Percentiles rank a stretch among this genome's conserved stretches.
phyloP scores from a whole-genome alignment of 2,888 invertebrate genomes.

The Enoplolaimus lenunculus region DNA sequence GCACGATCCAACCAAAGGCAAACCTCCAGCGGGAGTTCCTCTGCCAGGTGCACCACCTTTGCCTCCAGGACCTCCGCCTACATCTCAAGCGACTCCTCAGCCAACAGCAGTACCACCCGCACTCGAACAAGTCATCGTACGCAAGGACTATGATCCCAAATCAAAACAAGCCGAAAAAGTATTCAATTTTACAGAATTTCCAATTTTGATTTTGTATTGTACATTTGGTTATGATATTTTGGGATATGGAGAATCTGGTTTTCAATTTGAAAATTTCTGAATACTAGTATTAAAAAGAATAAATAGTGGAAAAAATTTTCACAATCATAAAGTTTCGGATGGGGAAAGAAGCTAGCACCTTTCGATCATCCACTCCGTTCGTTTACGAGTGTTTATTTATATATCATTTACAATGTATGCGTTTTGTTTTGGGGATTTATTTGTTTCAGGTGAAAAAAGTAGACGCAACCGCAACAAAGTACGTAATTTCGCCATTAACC shows the following conservation, averaged over 20 bases:
- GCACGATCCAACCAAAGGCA: no score
- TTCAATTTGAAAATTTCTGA: no score
- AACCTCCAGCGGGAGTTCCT: no score
- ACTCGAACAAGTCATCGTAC: slow-evolving; percentile 81
- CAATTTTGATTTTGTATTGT: no score
- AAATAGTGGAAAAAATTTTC: no score
- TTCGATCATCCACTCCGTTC: no score
- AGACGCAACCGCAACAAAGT: slow-evolving; percentile 47
- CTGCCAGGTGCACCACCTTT: neutral
- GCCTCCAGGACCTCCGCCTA: neutral
- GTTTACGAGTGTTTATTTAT: slow-evolving; percentile 8
- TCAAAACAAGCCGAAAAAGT: slow-evolving; percentile 21
- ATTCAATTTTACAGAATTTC: no score
- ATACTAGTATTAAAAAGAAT: no score
- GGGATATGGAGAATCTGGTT: no score
- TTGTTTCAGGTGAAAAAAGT: slow-evolving; percentile 14
- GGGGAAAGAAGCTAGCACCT: no score
- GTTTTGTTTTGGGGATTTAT: neutral
- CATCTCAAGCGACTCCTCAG: slow-evolving; percentile 23
- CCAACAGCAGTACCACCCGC: slow-evolving; percentile 60
- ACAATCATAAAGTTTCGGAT: no score
- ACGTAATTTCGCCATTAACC: slow-evolving; percentile 90
- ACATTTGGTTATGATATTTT: no score
- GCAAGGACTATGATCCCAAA: slow-evolving; percentile 89
- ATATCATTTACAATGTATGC: neutral